Evolutionary conservation across 2,888 invertebrate species (phyloP), one percentile per base, ranked within the genome.

Genomic region (Galeruca laticollis): DNA sequence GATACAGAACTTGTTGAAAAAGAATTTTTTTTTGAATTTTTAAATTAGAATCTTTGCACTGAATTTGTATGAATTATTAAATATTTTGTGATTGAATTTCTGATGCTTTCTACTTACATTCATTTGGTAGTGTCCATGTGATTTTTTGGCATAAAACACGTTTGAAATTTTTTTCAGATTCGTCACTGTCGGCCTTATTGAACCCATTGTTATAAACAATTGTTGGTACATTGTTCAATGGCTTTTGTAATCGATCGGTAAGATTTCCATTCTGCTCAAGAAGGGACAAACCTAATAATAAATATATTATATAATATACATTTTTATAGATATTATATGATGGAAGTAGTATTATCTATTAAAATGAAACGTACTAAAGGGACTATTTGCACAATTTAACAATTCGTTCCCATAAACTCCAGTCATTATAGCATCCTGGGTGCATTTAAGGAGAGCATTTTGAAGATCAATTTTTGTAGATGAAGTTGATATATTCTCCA

Each of bases 401-500:
- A 40, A 40, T 2, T 2, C 3, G n/a, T 3, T 3, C 40, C 13
- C 4, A 2, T 4, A 2, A 11, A 13, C 3, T 40, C 40, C 40
- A 40, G 11, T 40, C 5, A 6, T n/a, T n/a, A 13, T 11, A 37
- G 2, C 1, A 40, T 6, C n/a, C 3, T 26, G 3, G 11, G n/a
- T 13, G 11, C 40, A 40, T 11, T 40, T 11, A 4, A 40, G 11
- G 3, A 40, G 13, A 11, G 49, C 15, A 15, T 18, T 9, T 10
- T 57, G 11, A 47, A 65, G 18, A 1, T 59, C 47, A 15, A 2
- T 21, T 18, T 40, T 56, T 11, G 15, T 9, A 9, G 57, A 20
- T n/a, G 1, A 18, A 5, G 13, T 15, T 10, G 15, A 43, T 31
- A 65, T n/a, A 57, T 47, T 57, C 18, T 83, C 81, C 89, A 90